phyloP scores from a whole-genome alignment of 2,797 vertebrate genomes.

The Cetoscarus ocellatus region DNA sequence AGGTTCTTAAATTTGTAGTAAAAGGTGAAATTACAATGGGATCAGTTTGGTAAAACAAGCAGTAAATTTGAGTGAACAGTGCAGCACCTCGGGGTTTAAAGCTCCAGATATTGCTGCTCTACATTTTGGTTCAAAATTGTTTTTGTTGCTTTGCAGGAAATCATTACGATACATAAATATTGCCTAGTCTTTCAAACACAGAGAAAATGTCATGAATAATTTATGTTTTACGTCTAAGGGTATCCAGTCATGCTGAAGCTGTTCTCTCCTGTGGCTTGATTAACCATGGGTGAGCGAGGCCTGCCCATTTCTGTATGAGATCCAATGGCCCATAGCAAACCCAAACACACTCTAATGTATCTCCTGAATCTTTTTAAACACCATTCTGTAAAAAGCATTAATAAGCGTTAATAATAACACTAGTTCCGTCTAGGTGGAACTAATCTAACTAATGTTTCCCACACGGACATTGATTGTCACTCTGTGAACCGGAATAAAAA shows the following conservation, averaged over 20 bases:
- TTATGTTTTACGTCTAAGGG: conserved; percentile 12
- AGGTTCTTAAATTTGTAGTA: background rate
- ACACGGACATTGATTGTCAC: no score
- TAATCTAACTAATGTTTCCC: no score
- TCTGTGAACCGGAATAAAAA: no score
- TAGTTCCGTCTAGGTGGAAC: no score
- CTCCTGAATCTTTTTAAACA: background rate
- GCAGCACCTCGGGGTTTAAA: background rate
- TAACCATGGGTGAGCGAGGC: conserved; percentile 18
- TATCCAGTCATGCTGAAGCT: conserved; percentile 7
- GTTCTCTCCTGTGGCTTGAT: conserved; percentile 17
- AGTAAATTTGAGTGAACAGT: background rate
- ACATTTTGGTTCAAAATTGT: background rate
- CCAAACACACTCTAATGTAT: conserved; percentile 12
- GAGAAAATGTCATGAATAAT: conserved; percentile 40
- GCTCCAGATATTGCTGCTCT: background rate
- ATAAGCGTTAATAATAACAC: no score
- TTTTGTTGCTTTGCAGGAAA: conserved; percentile 17
- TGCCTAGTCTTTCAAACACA: conserved; percentile 7
- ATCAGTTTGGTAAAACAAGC: background rate
- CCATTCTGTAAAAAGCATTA: no score
- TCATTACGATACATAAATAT: conserved; percentile 22
- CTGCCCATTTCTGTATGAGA: conserved; percentile 1
- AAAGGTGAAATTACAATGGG: background rate
- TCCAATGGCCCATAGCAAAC: background rate